Conservation (phyloP, 2,797 vertebrate species). For the Scomberomorus guttatus region DNA sequence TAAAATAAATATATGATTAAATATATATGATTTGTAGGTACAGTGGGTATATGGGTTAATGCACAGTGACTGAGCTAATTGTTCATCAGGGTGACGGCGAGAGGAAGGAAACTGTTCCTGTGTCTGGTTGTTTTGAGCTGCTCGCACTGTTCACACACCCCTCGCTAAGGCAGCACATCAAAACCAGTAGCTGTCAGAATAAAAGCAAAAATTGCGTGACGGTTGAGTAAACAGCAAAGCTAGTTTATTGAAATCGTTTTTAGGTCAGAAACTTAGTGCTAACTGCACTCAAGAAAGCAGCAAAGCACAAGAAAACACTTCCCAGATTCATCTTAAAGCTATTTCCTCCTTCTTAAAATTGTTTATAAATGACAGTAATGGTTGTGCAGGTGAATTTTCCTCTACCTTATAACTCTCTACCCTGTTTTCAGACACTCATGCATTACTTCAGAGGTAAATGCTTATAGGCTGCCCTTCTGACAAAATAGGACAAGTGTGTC, state of each 20-base stretch:
- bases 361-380: conserved; percentile 6
- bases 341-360: conserved; percentile 1
- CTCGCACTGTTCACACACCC: conserved; percentile 25
- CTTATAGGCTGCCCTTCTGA: too few relatives aligned
- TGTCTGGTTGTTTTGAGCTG: conserved; percentile 15
- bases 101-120: too few relatives aligned
- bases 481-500: conserved; percentile 18
- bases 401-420: neutral
- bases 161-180: conserved; percentile 20
- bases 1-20: too few relatives aligned
- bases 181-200: conserved; percentile 37
- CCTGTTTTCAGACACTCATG: neutral
- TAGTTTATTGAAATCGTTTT: conserved; percentile 44
- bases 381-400: neutral
- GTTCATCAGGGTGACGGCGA: too few relatives aligned
- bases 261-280: conserved; percentile 26
- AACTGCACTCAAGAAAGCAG: conserved; percentile 9
- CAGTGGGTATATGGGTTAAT: too few relatives aligned
- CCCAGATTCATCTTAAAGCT: neutral
- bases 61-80: too few relatives aligned
- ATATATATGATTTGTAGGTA: too few relatives aligned
- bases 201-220: conserved; percentile 30
- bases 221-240: conserved; percentile 33
- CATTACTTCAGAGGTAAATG: neutral
- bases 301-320: conserved; percentile 16